phyloP scores from a whole-genome alignment of 2,797 vertebrate genomes.

The Sebastolobus alascanus region DNA sequence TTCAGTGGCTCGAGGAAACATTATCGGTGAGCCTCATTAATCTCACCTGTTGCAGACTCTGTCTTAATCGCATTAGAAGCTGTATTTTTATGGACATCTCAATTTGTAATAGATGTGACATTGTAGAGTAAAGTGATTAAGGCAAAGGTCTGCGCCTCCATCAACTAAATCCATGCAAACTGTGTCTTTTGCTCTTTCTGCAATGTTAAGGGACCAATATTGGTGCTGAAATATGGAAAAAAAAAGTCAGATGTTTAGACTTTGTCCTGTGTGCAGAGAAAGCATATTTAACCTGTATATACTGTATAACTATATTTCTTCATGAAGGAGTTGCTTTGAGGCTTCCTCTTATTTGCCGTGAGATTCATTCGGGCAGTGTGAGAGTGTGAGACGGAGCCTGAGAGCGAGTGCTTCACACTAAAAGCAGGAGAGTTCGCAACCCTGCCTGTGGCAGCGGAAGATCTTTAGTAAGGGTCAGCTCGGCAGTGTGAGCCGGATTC shows the following conservation, averaged over 20 bases:
- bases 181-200: neutral
- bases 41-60: neutral
- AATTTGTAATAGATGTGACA: neutral
- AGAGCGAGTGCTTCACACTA: neutral
- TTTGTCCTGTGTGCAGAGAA: neutral
- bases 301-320: neutral
- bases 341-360: neutral
- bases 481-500: neutral
- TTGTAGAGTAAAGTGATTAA: neutral
- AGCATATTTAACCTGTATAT: neutral
- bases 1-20: neutral
- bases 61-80: neutral
- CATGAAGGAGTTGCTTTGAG: neutral
- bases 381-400: neutral
- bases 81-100: constrained; percentile 3
- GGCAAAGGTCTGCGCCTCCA: neutral
- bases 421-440: neutral
- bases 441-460: neutral
- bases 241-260: neutral
- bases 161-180: neutral
- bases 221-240: neutral
- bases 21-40: neutral
- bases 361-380: neutral
- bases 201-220: neutral
- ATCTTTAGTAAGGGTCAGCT: neutral